A percentile compares a stretch with the other conserved stretches of the same genome.
These are phyloP conservation scores for Eleginops maclovinus DNA, from an alignment of 2,113 vertebrate genomes.

Conservation along the genomic window DNA sequence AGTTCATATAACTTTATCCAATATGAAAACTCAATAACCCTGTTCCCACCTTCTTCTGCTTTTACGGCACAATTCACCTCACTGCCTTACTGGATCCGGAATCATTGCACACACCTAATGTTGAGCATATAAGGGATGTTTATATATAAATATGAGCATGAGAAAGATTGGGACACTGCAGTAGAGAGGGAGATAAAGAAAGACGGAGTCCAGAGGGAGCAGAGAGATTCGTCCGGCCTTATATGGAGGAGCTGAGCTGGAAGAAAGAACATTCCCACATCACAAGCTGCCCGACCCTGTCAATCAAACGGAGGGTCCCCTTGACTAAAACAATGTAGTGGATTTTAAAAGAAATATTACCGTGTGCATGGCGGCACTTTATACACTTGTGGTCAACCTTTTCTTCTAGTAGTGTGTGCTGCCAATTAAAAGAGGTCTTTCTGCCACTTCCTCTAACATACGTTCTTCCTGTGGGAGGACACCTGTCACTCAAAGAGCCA, in stretches of 20 bases:
- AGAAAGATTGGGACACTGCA: too few relatives aligned
- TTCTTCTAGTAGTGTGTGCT: neutral
- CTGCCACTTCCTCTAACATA: conserved; percentile 20
- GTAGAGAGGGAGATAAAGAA: neutral
- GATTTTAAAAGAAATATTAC: conserved; percentile 29
- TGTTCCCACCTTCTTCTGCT: too few relatives aligned
- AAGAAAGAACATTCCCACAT: conserved; percentile 55
- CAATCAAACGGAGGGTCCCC: conserved; percentile 49
- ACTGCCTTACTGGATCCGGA: too few relatives aligned
- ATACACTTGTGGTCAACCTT: too few relatives aligned
- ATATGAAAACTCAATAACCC: too few relatives aligned
- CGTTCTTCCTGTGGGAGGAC: conserved; percentile 17
- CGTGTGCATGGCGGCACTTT: neutral
- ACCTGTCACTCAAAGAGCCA: conserved; percentile 49
- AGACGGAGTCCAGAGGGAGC: conserved; percentile 37
- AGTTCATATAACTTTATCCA: too few relatives aligned
- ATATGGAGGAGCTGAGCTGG: conserved; percentile 44
- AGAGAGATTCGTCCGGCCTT: conserved; percentile 29
- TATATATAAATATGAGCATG: too few relatives aligned
- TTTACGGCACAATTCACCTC: too few relatives aligned
- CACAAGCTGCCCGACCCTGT: conserved; percentile 55
- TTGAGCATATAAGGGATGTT: too few relatives aligned
- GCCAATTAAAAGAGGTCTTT: conserved; percentile 47
- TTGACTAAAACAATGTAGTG: conserved; percentile 11
- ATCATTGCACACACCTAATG: too few relatives aligned